Evolutionary conservation across 2,113 vertebrate species (phyloP), one percentile per base, ranked within the genome.

Genomic region (Ochotona princeps): DNA sequence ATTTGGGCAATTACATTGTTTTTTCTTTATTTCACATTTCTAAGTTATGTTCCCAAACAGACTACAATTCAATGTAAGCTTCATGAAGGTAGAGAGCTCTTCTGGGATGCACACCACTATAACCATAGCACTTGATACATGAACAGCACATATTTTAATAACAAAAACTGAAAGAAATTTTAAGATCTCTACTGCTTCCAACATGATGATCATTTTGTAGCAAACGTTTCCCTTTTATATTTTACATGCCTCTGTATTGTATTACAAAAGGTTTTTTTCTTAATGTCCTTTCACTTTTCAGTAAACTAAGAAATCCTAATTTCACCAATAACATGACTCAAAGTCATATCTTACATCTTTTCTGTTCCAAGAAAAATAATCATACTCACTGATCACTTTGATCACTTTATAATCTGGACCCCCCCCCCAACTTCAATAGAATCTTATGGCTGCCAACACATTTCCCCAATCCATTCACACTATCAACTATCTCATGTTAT

Each of bases 51-150:
- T 17, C 26, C 26, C 12, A 78, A 63, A 67, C 0, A 38, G 6
- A 82, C 83, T 78, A 67, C 78, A 61, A 61, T 87, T 81, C 69
- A 38, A 83, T 49, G 8, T 28, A 76, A 75, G 30, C 78, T 87
- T 91, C 78, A 51, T 32, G 38, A n/a, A 28, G 44, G 44, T 26
- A 61, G 35, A 20, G 35, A 78, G n/a, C 35, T 51, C 47, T 84
- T 75, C n/a, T 44, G 44, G 79, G n/a, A 47, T 85, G 74, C 32
- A 84, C 26, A 80, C 35, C 10, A 66, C 23, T 88, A 23, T 74
- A 63, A 47, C 32, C n/a, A n/a, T 26, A 23, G 54, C 63, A 86
- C 20, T 26, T 72, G 57, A n/a, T n/a, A n/a, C n/a, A n/a, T n/a
- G 6, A 70, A 81, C 0, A 38, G 30, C 47, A 70, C 65, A 54